These are phyloP conservation scores for Lucilia cuprina DNA, from an alignment of 1,140 invertebrate species.

Conservation along the genomic window DNA sequence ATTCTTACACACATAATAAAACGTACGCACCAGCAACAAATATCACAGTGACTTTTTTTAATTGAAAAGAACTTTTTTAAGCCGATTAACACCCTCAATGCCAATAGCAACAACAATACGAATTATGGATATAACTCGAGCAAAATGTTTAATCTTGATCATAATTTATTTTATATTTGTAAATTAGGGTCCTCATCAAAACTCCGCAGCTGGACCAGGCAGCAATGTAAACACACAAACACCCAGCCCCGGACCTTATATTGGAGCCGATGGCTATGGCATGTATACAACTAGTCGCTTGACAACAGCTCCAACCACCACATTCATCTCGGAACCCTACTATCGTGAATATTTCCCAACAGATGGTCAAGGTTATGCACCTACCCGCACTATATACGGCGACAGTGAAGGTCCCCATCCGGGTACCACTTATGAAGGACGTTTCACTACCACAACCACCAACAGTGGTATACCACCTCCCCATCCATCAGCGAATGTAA, in stretches of 20 bases:
- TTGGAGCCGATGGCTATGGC: conserved; percentile 58
- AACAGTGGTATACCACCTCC: conserved; percentile 44
- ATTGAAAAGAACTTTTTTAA: background rate
- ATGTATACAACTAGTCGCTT: conserved; percentile 54
- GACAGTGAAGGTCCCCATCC: conserved; percentile 48
- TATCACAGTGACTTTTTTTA: background rate
- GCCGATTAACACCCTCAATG: conserved; percentile 5
- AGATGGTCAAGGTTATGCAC: conserved; percentile 53
- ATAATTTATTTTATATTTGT: background rate
- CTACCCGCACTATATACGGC: conserved; percentile 36
- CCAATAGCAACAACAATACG: background rate
- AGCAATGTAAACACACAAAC: conserved; percentile 49
- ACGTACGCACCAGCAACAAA: background rate
- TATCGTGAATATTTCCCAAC: conserved; percentile 59
- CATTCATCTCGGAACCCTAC: conserved; percentile 61
- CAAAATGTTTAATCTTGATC: background rate
- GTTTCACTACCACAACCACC: conserved; percentile 54
- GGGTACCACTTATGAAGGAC: conserved; percentile 58
- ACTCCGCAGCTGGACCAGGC: conserved; percentile 41
- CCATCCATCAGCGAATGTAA: conserved; percentile 39
- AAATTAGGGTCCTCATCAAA: conserved; percentile 45
- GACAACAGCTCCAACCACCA: conserved; percentile 42
- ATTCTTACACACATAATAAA: background rate
- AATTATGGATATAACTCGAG: background rate
- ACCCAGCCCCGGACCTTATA: conserved; percentile 61